Evolutionary conservation across 2,113 vertebrate species (phyloP), one percentile per base, ranked within the genome.

Genomic region (Dasyurus viverrinus): DNA sequence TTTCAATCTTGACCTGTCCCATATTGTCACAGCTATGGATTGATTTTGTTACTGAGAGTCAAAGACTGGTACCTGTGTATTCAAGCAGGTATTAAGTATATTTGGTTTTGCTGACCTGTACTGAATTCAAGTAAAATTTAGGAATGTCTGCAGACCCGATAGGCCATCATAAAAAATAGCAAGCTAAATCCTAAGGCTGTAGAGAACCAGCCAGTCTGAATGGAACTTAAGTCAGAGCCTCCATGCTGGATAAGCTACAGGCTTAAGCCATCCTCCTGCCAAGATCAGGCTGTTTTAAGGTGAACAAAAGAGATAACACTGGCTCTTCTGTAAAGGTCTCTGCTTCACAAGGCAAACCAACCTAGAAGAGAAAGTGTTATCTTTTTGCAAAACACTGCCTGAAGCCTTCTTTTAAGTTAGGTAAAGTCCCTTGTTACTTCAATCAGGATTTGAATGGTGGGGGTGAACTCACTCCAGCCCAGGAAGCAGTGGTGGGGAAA

Each of bases 181-280:
- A 76, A 96, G 92, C 93, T 96, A 93, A 96, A 91, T 98, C 57
- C 76, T 94, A 97, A 91, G 96, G 95, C 97, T 98, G 94, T 93
- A 98, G 96, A 97, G 92, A 98, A 98, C 97, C 93, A 98, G 94
- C 97, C n/a, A 90, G 97, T 97, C 96, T 90, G 94, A 94, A 97
- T 96, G 91, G 68, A 97, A 97, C 94, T 97, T 96, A 96, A 97
- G 94, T 96, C 55, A 97, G 22, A 89, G 97, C 96, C 94, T 68
- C 95, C 96, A 96, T 96, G 97, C 95, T 96, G 90, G 76, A 95
- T 89, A 92, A 95, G 96, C 93, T 96, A 95, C 19, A 97, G 93
- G 95, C 94, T 94, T 92, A 93, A 97, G 97, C 95, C 91, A 42
- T 68, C 98, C 19, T 84, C 68, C n/a, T 42, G n/a, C 11, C 42